phyloP scores from a whole-genome alignment of 2,113 vertebrate genomes.

The Neodon shergylaensis region DNA sequence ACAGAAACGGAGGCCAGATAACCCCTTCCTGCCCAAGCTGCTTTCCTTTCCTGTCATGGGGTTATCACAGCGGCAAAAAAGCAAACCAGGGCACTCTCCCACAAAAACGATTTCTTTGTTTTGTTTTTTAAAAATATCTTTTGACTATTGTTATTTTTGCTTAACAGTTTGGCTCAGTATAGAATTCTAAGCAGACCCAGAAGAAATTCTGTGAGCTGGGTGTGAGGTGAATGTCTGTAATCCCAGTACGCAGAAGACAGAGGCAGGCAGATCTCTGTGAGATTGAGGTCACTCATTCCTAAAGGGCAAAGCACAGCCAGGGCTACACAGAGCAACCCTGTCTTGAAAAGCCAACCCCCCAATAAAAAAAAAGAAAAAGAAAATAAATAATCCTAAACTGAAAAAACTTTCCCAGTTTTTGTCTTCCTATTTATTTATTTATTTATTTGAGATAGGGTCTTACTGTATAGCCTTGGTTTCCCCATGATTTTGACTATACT shows the following conservation, averaged over 20 bases:
- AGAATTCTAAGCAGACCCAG: background rate
- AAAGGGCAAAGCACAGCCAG: background rate
- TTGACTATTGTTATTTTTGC: background rate
- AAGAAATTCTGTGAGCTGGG: background rate
- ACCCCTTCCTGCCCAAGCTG: background rate
- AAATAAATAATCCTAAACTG: background rate
- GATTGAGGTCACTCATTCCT: background rate
- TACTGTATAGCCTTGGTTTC: background rate
- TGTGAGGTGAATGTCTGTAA: background rate
- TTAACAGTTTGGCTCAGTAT: conserved; percentile 1
- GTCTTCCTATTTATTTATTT: background rate
- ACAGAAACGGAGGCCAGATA: background rate
- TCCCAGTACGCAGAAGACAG: background rate
- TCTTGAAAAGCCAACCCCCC: background rate
- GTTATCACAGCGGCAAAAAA: background rate
- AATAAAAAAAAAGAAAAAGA: background rate
- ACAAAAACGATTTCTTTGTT: background rate
- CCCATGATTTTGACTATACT: background rate
- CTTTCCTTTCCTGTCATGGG: background rate
- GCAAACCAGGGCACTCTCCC: background rate
- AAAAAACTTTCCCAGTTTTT: background rate
- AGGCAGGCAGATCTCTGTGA: background rate
- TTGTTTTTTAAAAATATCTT: background rate
- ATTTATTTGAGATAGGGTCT: background rate
- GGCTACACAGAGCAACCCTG: background rate